These are phyloP conservation scores for Rhynchotus rufescens DNA, from an alignment of 2,797 vertebrate species.

Conservation along the genomic window DNA sequence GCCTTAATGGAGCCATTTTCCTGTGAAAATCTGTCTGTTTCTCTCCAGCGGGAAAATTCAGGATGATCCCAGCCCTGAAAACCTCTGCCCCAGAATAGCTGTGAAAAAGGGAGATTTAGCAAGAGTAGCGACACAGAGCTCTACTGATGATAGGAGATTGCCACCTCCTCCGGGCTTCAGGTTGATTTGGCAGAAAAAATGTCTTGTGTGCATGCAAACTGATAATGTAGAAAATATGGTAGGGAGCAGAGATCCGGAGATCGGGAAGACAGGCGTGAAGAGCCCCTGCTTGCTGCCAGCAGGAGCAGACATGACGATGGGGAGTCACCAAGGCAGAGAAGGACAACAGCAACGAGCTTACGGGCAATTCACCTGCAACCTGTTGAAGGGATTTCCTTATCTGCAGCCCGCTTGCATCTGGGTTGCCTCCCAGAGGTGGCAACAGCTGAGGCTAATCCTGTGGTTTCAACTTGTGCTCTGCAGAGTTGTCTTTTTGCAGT, in stretches of 20 bases:
- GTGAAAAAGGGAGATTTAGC: not conserved
- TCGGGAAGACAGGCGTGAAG: not conserved
- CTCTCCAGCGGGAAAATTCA: not conserved
- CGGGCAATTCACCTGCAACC: not conserved
- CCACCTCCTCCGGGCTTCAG: accelerated
- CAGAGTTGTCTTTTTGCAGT: not conserved
- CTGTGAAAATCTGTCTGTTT: not conserved
- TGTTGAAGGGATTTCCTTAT: not conserved
- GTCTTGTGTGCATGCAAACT: not conserved
- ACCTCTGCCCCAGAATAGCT: too few relatives aligned
- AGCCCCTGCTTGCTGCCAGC: not conserved
- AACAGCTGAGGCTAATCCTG: not conserved
- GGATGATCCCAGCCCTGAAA: not conserved
- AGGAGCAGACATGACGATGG: too few relatives aligned
- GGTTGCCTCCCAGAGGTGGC: not conserved
- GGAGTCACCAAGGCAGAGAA: not conserved
- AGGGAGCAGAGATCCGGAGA: not conserved
- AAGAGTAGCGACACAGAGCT: accelerated
- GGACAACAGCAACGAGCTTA: not conserved
- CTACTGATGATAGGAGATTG: not conserved
- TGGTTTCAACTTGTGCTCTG: not conserved
- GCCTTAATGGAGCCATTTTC: not conserved
- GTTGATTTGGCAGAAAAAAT: not conserved
- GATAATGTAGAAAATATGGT: accelerated
- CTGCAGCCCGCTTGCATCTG: not conserved